Base-by-base conservation (phyloP, 2,113 vertebrate species). In the Chitala chitala region DNA sequence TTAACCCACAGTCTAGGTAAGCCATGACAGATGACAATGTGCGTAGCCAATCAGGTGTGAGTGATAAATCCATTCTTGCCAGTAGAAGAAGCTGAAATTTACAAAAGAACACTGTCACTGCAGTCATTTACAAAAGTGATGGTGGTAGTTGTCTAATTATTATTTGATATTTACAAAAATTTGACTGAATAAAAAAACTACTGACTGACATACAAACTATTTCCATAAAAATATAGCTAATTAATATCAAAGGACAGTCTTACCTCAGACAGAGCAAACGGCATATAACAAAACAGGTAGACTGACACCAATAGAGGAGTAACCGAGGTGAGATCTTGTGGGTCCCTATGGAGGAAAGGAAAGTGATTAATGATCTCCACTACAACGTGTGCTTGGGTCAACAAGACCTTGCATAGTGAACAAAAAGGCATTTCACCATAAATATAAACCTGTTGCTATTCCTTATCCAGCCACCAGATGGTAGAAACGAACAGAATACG, bases 201-300 rank as follows among this genome's bases (percentile, higher is more conserved):
- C n/a, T n/a, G n/a, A n/a, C n/a, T n/a, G n/a, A n/a, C n/a, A n/a
- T n/a, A n/a, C n/a, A n/a, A n/a, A n/a, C n/a, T n/a, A n/a, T n/a
- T n/a, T n/a, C n/a, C n/a, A n/a, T n/a, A n/a, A n/a, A n/a, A n/a
- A n/a, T n/a, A n/a, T n/a, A n/a, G n/a, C n/a, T n/a, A n/a, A n/a
- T n/a, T n/a, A n/a, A n/a, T n/a, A n/a, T n/a, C n/a, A n/a, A n/a
- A n/a, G n/a, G 26, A 22, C 15, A 12, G 36, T 69, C 72, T 84
- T 44, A 90, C 90, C 87, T 91, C 90, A 48, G 90, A 89, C 69
- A 83, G 46, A 51, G 76, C 66, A 33, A 89, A 91, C 5, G 89
- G 87, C 26, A 85, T 81, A 79, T 90, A 90, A 82, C 89, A 91
- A 70, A 89, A 5, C 0, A 84, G 40, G 75, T 87, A 91, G 13